Evolutionary conservation across 2,888 invertebrate genomes (phyloP), one percentile per base, ranked within the genome.

Genomic region (Ophioninae sp.): DNA sequence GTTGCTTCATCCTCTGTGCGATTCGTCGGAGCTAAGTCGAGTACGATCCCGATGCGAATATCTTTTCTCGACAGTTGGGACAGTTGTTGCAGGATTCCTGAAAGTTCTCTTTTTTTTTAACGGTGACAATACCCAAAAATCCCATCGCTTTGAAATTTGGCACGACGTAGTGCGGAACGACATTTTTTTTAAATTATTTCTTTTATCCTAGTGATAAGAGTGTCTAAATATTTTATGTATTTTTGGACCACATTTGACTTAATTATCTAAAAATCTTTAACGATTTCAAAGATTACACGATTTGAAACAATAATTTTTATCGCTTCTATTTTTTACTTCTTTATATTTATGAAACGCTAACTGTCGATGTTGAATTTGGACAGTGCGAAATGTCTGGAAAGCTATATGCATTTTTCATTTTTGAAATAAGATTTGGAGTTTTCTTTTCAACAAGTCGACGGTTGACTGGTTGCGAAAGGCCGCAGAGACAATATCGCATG

Each of bases 41-140:
- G 63, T 20, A 56, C 23, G 76, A 80, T 76, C 44, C 44, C n/a
- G 78, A 69, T 61, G 56, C 59, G 17, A 56, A 74, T 65, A 87
- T 88, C 39, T 13, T 76, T 13, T 78, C 75, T 20, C 88, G 85
- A 76, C 88, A 88, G 51, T 84, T 86, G 9, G 88, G 88, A 67
- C 88, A 88, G 5, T 56, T 68, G 30, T 86, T 78, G n/a, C 85
- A 82, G 20, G 85, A 59, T 20, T 82, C 81, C 88, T 88, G 85
- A 13, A 6, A 51, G 51, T 10, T 51, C 17, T 51, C 17, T 51
- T 51, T 41, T 51, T 44, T 51, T 51, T 51, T 17, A 51, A 51
- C 6, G 17, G 51, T 6, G 51, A 17, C 3, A 6, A 51, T 17
- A 51, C 17, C 51, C 51, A 6, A 51, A 51, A 51, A 51, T 51